Base-by-base conservation (phyloP, 2,797 vertebrate species). In the Podargus strigoides region DNA sequence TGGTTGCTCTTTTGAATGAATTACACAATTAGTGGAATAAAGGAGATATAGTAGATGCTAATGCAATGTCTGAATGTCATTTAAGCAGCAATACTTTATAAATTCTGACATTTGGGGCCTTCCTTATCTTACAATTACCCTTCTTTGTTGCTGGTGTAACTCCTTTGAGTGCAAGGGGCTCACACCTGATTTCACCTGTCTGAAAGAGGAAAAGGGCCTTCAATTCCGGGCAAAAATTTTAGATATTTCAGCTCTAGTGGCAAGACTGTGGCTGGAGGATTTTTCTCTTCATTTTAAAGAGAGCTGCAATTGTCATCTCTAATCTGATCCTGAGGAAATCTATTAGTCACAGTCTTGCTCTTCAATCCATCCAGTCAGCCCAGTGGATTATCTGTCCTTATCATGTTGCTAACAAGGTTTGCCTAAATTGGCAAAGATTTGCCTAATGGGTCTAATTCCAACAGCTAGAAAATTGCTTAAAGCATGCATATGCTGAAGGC, bases 1-100 rank as follows among this genome's bases (percentile, higher is more conserved):
- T 89, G 52, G 36, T 80, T 72, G 75, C 50, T 93, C 53, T 89
- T 94, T 87, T 92, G 91, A 90, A 88, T 86, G 69, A 93, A 89
- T 91, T 97, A 85, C 58, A 78, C 78, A 66, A 69, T 86, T 69
- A 84, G 62, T 59, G 66, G 53, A 75, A 81, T 85, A 92, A 93
- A 69, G 42, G 56, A 85, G 47, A 77, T 78, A 41, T 4, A 69
- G 60, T 6, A 55, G 60, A 94, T 95, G 59, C 24, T 86, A 87
- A 80, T 66, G 46, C 19, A 77, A 67, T 62, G 36, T 46, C 58
- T 84, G n/a, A 52, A 37, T 68, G 80, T 52, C 12, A 42, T 87
- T 67, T 89, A 62, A 87, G 32, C 18, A 60, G 27, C 39, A 80
- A 74, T 44, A 60, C 24, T 21, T 59, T 87, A 44, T 59, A 83